Evolutionary conservation across 2,888 invertebrate genomes (phyloP).

Genomic region (Hyles lineata): DNA sequence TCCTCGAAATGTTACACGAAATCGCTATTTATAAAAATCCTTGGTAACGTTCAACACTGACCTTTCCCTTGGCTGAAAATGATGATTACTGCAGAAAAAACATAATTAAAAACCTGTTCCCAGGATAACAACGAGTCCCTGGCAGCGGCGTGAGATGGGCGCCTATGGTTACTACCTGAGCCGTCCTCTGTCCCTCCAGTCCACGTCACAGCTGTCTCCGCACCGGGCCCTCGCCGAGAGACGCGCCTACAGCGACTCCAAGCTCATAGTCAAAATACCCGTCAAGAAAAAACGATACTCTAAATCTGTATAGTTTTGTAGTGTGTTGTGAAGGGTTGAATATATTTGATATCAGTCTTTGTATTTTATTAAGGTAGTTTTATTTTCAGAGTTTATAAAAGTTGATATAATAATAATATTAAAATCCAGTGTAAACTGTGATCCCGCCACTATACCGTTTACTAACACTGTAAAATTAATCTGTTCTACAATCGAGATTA

Average conservation of each 20-base stretch:
- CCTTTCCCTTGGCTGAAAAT: no score
- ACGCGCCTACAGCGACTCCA: conserved; percentile 72
- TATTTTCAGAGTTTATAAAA: no score
- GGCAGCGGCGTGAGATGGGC: conserved; percentile 85
- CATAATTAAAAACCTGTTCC: background rate
- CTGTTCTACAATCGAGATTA: no score
- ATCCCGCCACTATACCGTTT: no score
- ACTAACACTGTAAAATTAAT: no score
- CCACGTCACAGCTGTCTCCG: conserved; percentile 48
- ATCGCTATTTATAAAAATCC: no score
- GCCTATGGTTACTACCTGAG: conserved; percentile 86
- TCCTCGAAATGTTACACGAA: no score
- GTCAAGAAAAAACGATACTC: conserved; percentile 70
- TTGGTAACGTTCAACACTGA: no score
- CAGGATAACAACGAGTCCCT: conserved; percentile 85
- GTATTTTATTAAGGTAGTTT: background rate
- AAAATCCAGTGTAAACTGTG: no score
- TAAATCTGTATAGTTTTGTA: conserved; percentile 64
- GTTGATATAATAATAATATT: no score
- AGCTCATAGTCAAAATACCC: conserved; percentile 63
- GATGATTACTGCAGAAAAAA: background rate
- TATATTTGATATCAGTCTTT: background rate
- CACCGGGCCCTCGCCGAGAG: conserved; percentile 55
- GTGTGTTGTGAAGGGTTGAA: background rate
- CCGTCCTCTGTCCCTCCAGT: conserved; percentile 68